Conservation (phyloP, 2,888 invertebrate species). For the Andrena bicolor region DNA sequence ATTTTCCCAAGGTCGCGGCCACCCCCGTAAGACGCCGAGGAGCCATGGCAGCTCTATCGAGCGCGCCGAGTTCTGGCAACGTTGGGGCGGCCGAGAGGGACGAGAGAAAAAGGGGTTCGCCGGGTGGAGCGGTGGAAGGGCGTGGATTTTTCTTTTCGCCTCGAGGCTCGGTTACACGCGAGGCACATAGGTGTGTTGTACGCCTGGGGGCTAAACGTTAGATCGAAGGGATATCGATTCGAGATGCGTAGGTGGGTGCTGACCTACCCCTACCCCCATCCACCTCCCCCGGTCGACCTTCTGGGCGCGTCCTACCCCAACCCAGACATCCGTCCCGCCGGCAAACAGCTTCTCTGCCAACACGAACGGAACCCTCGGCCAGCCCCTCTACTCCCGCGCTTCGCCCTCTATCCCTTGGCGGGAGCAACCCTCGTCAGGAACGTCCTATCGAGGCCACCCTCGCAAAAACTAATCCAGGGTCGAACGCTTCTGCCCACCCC, state of each 20-base stretch:
- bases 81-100: neutral
- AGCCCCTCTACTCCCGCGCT: slow-evolving; percentile 28
- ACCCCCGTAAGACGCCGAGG: neutral
- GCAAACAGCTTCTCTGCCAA: slow-evolving; percentile 69
- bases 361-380: slow-evolving; percentile 43
- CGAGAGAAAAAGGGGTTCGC: too few relatives aligned
- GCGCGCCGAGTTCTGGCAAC: slow-evolving; percentile 9
- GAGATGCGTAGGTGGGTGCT: slow-evolving; percentile 80
- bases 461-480: slow-evolving; percentile 67
- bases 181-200: slow-evolving; percentile 42
- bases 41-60: slow-evolving; percentile 30
- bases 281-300: slow-evolving; percentile 81
- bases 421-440: slow-evolving; percentile 71
- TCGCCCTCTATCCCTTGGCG: slow-evolving; percentile 44
- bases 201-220: slow-evolving; percentile 30
- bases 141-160: slow-evolving; percentile 2
- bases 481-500: slow-evolving; percentile 39
- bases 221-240: slow-evolving; percentile 75
- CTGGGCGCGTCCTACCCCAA: slow-evolving; percentile 81
- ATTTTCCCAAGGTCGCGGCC: slow-evolving; percentile 13
- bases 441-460: slow-evolving; percentile 68
- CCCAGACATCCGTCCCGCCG: slow-evolving; percentile 75
- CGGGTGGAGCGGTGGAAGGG: neutral
- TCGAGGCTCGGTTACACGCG: slow-evolving; percentile 37
- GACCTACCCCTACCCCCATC: slow-evolving; percentile 81